Evolutionary conservation across 2,888 invertebrate genomes (phyloP).

Genomic region (Criorhina ranunculi): DNA sequence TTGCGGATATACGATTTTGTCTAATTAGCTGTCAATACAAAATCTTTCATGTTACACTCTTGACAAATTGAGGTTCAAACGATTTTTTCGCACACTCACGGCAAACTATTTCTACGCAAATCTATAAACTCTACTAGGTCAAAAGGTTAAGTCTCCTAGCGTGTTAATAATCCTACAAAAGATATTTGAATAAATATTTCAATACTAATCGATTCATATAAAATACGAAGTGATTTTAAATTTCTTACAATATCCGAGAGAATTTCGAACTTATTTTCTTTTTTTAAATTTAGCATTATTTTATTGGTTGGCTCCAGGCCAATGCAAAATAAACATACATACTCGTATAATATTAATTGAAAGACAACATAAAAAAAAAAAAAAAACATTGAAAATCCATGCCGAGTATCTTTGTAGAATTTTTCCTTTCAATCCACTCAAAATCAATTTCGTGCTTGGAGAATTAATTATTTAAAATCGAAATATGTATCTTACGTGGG

Average conservation of each 20-base stretch:
- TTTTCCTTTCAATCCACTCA: constrained; percentile 51
- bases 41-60: neutral
- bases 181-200: constrained; percentile 4
- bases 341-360: constrained; percentile 58
- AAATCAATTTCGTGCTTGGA: constrained; percentile 42
- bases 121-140: neutral
- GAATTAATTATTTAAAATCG: constrained; percentile 30
- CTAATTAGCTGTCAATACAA: constrained; percentile 28
- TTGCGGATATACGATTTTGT: neutral
- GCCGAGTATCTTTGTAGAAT: constrained; percentile 13
- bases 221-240: constrained; percentile 39
- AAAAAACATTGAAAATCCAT: constrained; percentile 24
- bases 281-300: constrained; percentile 65
- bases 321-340: constrained; percentile 69
- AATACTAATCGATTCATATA: constrained; percentile 5
- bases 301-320: constrained; percentile 76
- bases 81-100: neutral
- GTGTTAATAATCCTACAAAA: neutral
- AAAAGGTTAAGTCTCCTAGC: neutral
- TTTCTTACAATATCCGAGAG: constrained; percentile 28
- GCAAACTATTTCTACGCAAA: neutral
- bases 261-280: constrained; percentile 38
- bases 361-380: constrained; percentile 55
- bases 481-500: constrained; percentile 6
- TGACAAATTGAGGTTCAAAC: constrained; percentile 5